phyloP scores from a whole-genome alignment of 2,113 vertebrate genomes.

The Cheilinus undulatus region DNA sequence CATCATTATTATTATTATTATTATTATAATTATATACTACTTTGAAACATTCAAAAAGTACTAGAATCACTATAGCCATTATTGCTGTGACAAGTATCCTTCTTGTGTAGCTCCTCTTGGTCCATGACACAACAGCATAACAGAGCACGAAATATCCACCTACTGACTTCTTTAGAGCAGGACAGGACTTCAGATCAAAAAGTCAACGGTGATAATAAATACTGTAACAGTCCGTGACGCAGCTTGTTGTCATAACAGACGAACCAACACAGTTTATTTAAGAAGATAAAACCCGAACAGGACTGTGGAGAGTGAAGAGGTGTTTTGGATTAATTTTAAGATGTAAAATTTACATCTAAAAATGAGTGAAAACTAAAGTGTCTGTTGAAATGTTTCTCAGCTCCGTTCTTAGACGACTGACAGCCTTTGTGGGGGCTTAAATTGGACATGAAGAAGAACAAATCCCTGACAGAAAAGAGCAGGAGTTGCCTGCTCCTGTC shows the following conservation, averaged over 20 bases:
- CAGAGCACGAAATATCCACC: constrained; percentile 56
- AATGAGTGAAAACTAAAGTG: constrained; percentile 27
- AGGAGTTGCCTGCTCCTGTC: constrained; percentile 24
- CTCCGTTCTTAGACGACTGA: neutral
- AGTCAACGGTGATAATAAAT: constrained; percentile 77
- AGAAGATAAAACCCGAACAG: constrained; percentile 30
- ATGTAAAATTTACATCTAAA: constrained; percentile 25
- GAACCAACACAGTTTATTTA: constrained; percentile 24
- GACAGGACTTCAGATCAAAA: constrained; percentile 49
- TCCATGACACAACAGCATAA: constrained; percentile 61
- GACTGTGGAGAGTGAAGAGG: constrained; percentile 6
- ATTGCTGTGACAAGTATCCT: constrained; percentile 67
- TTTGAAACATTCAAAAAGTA: constrained; percentile 72
- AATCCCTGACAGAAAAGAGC: neutral
- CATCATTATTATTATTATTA: constrained; percentile 29
- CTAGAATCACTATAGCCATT: constrained; percentile 68
- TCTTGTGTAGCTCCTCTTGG: constrained; percentile 60
- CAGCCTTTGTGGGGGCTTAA: neutral
- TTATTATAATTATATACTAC: constrained; percentile 64
- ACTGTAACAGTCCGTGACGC: constrained; percentile 63
- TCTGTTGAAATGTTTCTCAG: constrained; percentile 18
- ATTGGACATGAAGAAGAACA: neutral
- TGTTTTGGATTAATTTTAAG: constrained; percentile 8
- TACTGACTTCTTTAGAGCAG: constrained; percentile 52
- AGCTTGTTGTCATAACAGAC: constrained; percentile 21